Percentiles rank a stretch among this genome's conserved stretches.
Evolutionary conservation across 1,140 invertebrate species (phyloP).

Genomic region (Heliconius hewitsoni): DNA sequence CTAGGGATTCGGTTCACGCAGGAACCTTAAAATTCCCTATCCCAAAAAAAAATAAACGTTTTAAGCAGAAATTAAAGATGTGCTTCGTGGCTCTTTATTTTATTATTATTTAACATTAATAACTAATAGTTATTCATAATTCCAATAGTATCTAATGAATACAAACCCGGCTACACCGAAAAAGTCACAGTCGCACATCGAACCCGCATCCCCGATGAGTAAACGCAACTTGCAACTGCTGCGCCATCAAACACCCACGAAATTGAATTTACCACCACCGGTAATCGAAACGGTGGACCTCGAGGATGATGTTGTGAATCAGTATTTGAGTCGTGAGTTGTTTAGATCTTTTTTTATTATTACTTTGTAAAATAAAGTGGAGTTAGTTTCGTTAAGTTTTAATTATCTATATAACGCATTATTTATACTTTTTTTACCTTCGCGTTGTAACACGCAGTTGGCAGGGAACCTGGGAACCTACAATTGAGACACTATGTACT

Average conservation of each 20-base stretch:
- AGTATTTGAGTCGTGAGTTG: constrained; percentile 67
- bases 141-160: constrained; percentile 54
- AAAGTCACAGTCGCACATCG: constrained; percentile 47
- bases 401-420: no score
- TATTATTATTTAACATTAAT: not conserved
- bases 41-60: no score
- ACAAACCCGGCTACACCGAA: constrained; percentile 47
- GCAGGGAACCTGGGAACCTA: no score
- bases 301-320: constrained; percentile 65
- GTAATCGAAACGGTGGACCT: constrained; percentile 39
- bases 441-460: no score
- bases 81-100: not conserved
- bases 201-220: constrained; percentile 73
- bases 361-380: not conserved
- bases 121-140: not conserved
- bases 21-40: no score
- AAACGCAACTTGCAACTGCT: constrained; percentile 71
- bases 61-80: no score
- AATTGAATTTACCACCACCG: constrained; percentile 60
- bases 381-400: not conserved
- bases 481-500: no score
- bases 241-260: constrained; percentile 41
- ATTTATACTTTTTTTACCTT: no score
- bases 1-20: no score
- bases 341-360: not conserved